phyloP scores from a whole-genome alignment of 2,797 vertebrate genomes.

The Knipowitschia caucasica region DNA sequence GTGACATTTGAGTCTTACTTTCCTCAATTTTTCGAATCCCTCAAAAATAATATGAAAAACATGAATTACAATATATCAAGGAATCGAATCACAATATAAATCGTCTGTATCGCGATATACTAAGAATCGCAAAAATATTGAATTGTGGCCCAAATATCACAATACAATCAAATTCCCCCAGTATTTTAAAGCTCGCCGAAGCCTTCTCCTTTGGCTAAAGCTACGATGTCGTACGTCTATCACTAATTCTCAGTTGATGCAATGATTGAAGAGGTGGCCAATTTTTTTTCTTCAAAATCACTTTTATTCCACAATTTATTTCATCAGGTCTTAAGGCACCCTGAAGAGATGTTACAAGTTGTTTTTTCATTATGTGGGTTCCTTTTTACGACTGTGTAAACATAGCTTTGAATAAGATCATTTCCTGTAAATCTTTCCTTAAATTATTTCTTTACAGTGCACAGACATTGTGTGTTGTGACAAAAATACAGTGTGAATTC shows the following conservation, averaged over 20 bases:
- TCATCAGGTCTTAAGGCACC: slow-evolving; percentile 86
- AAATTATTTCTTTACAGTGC: slow-evolving; percentile 79
- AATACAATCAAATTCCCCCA: no score
- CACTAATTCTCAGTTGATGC: not conserved
- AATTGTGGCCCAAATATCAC: no score
- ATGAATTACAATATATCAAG: no score
- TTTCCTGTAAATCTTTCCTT: slow-evolving; percentile 78
- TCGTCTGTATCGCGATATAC: no score
- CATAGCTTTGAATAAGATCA: slow-evolving; percentile 77
- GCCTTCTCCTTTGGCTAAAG: no score
- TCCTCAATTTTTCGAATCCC: no score
- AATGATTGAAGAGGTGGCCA: not conserved
- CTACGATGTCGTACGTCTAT: not conserved
- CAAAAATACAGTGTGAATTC: slow-evolving; percentile 76
- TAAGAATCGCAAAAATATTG: no score
- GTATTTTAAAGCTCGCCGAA: no score
- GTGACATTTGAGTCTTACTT: no score
- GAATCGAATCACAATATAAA: no score
- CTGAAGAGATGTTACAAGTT: slow-evolving; percentile 74
- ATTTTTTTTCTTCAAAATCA: slow-evolving; percentile 83
- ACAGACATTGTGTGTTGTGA: slow-evolving; percentile 76
- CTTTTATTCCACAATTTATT: slow-evolving; percentile 83
- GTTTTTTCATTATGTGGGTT: slow-evolving; percentile 67
- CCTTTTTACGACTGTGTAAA: slow-evolving; percentile 74
- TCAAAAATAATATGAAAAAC: no score